Evolutionary conservation across 2,113 vertebrate species (phyloP), one percentile per base, ranked within the genome.

Genomic region (Anser cygnoides): DNA sequence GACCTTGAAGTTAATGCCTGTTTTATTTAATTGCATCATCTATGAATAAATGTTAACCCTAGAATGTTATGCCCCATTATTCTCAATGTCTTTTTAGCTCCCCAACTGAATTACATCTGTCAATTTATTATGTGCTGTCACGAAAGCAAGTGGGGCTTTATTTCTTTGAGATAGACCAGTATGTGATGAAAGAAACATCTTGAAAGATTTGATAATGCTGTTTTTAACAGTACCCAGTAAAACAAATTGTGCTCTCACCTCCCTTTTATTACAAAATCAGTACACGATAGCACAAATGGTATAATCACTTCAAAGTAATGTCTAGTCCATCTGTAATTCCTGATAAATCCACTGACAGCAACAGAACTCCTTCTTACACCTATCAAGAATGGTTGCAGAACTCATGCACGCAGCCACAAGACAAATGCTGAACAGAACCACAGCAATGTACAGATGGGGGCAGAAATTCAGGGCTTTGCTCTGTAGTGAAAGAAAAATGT

Each of bases 1-100:
- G 98, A 98, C 98, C 98, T 98, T 98, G 97, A 98, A 98, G 96
- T 97, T 98, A 98, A 98, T 98, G 97, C 78, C 96, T 95, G 75
- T 94, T 98, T 98, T 98, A 98, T 98, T 98, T 98, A 98, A 98
- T 97, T 98, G 97, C 90, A 98, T 97, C 97, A 96, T 97, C 97
- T 97, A 97, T 95, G 97, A 97, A 98, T 98, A 98, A 98, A 98
- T 97, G 97, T 98, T 98, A 98, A 98, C 96, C 95, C 97, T 97
- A 96, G 92, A 95, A 95, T 97, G 97, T 97, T 98, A 98, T 98
- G 98, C 95, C 44, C 96, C 98, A 98, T 98, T 98, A 98, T 98
- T 98, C 98, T 97, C 97, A 95, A 96, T 82, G 91, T 89, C 97
- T 97, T 98, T 97, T 97, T 94, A 98, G 97, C 93, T 97, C 96